Conservation (phyloP, 2,113 vertebrate species). For the Synodontis membranacea region DNA sequence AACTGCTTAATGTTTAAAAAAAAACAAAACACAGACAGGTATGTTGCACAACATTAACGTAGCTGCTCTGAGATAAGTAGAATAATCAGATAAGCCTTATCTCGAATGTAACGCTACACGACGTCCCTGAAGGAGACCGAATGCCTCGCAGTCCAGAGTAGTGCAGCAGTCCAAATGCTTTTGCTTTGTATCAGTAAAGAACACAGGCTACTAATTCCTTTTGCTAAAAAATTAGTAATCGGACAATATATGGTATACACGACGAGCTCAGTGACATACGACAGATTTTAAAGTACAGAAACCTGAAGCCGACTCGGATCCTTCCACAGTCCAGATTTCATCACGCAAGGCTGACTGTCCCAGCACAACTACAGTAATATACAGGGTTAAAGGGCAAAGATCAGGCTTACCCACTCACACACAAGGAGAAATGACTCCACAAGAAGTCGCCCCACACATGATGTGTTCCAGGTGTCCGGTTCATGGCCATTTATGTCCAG, state of each 20-base stretch:
- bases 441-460: background rate
- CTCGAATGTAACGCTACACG: background rate
- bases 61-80: background rate
- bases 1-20: background rate
- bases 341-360: background rate
- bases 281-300: background rate
- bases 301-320: background rate
- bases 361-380: background rate
- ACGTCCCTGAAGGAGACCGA: background rate
- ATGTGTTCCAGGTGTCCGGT: background rate
- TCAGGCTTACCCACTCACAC: background rate
- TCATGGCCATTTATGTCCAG: background rate
- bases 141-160: background rate
- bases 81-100: conserved; percentile 18
- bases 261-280: background rate
- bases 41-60: background rate
- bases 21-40: background rate
- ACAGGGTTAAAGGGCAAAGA: background rate
- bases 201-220: background rate
- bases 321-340: background rate
- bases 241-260: background rate
- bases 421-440: background rate
- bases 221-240: background rate
- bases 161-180: background rate
- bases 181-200: background rate